Percentiles rank a stretch among this genome's conserved stretches.
Evolutionary conservation across 2,888 invertebrate species (phyloP).

Genomic region (Tromatobia lineatoria): DNA sequence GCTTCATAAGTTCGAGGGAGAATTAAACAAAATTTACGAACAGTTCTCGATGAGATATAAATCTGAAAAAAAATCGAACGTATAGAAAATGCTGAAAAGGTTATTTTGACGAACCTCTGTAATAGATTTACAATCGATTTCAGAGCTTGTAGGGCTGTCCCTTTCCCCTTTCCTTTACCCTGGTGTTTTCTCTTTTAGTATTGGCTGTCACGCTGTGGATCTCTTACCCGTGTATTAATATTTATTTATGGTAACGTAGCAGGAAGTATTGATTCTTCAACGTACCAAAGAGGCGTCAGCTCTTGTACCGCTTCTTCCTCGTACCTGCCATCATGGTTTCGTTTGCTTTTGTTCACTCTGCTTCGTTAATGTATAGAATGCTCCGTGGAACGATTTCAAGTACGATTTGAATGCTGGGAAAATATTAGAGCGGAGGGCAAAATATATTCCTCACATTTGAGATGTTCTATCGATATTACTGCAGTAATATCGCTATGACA

Average conservation of each 20-base stretch:
- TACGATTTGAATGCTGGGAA: background rate
- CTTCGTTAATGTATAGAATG: background rate
- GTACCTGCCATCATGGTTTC: conserved; percentile 10
- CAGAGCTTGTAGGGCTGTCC: conserved; percentile 5
- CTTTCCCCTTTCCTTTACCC: background rate
- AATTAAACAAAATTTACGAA: too few species aligned
- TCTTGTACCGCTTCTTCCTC: conserved; percentile 23
- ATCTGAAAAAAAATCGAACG: too few species aligned
- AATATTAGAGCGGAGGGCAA: background rate
- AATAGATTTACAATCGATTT: conserved; percentile 40
- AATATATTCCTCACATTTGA: background rate
- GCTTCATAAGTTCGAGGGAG: too few species aligned
- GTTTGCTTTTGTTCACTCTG: conserved; percentile 25
- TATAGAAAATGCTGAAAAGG: too few species aligned
- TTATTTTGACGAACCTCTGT: conserved; percentile 8
- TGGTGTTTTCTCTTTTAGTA: conserved; percentile 20
- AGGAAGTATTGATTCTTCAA: conserved; percentile 58
- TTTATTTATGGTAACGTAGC: conserved; percentile 61
- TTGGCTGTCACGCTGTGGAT: conserved; percentile 30
- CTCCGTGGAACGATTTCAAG: background rate
- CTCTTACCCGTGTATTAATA: conserved; percentile 42
- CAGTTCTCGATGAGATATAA: too few species aligned
- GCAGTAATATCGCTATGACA: background rate
- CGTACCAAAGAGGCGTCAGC: conserved; percentile 9
- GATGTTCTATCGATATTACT: background rate